Percentiles rank a stretch among this genome's conserved stretches.
phyloP scores from a whole-genome alignment of 1,140 invertebrate genomes.

The Habropoda laboriosa region DNA sequence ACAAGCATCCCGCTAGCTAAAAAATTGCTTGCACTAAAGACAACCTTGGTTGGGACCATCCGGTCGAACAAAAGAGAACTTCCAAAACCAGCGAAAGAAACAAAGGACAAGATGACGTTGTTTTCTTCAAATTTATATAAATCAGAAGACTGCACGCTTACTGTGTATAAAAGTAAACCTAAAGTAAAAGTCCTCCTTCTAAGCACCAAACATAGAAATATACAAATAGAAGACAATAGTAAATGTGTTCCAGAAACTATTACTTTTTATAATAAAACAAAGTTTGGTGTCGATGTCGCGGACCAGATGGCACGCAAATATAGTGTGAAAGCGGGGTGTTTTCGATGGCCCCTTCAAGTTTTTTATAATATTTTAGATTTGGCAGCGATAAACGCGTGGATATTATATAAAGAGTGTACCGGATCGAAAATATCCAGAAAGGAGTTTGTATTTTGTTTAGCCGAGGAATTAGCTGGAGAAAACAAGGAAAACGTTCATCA shows the following conservation, averaged over 20 bases:
- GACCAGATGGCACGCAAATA: too few relatives aligned
- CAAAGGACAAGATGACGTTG: conserved; percentile 53
- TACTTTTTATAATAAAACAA: too few relatives aligned
- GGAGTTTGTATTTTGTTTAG: conserved; percentile 33
- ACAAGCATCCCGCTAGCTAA: conserved; percentile 59
- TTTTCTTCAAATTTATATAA: conserved; percentile 40
- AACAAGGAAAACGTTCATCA: conserved; percentile 35
- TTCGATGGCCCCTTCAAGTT: not conserved
- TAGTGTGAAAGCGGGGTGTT: too few relatives aligned
- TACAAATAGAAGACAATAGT: conserved; percentile 11
- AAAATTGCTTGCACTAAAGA: conserved; percentile 63
- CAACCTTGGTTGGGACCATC: conserved; percentile 65
- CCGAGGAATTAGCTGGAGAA: conserved; percentile 37
- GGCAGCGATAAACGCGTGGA: conserved; percentile 34
- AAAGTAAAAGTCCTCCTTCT: conserved; percentile 41
- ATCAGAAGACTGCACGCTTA: conserved; percentile 43
- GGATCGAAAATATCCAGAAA: conserved; percentile 36
- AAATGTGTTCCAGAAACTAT: too few relatives aligned
- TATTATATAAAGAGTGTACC: conserved; percentile 21
- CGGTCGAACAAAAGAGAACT: conserved; percentile 62
- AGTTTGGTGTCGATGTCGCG: too few relatives aligned
- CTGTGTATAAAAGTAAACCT: conserved; percentile 41
- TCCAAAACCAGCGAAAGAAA: too few relatives aligned
- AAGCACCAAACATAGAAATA: not conserved
- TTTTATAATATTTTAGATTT: conserved; percentile 20